phyloP scores from a whole-genome alignment of 23 tunicate species.

The Clavelina lepadiformis region DNA sequence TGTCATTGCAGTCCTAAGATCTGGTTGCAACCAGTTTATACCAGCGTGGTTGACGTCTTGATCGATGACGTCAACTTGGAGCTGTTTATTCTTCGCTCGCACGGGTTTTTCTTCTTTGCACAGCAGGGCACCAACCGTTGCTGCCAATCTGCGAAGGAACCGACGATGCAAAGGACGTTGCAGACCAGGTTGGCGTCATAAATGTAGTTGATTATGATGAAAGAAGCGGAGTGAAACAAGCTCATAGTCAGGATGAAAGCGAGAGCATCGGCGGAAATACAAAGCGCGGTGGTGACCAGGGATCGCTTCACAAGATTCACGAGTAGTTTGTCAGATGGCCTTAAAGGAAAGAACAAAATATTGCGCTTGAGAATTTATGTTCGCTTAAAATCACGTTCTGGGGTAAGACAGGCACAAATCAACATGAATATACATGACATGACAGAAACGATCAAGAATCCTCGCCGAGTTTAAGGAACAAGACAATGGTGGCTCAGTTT shows the following conservation, averaged over 20 bases:
- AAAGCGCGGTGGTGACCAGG: slow-evolving; percentile 48
- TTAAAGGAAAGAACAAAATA: too few relatives aligned
- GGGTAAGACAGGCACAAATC: too few relatives aligned
- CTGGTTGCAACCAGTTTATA: too few relatives aligned
- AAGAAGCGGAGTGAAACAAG: slow-evolving; percentile 23
- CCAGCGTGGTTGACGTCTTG: not conserved
- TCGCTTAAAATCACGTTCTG: too few relatives aligned
- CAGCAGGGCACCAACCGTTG: slow-evolving; percentile 61
- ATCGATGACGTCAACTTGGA: not conserved
- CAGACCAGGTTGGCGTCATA: slow-evolving; percentile 71
- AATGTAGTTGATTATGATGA: slow-evolving; percentile 46
- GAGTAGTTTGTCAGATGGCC: slow-evolving; percentile 49
- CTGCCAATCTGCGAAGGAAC: slow-evolving; percentile 88
- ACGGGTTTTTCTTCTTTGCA: slow-evolving; percentile 1
- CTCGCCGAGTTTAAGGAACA: too few relatives aligned
- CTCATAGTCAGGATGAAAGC: slow-evolving; percentile 61
- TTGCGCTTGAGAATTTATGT: too few relatives aligned
- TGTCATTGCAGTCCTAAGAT: too few relatives aligned
- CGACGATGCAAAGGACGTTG: slow-evolving; percentile 67
- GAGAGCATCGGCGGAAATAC: slow-evolving; percentile 62
- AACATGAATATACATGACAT: too few relatives aligned
- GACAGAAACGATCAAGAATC: too few relatives aligned
- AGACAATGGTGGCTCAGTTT: too few relatives aligned
- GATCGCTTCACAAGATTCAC: slow-evolving; percentile 59
- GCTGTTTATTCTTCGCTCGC: not conserved